These are phyloP conservation scores for Ophion slaviceki DNA, from an alignment of 2,888 invertebrate genomes.

Conservation along the genomic window DNA sequence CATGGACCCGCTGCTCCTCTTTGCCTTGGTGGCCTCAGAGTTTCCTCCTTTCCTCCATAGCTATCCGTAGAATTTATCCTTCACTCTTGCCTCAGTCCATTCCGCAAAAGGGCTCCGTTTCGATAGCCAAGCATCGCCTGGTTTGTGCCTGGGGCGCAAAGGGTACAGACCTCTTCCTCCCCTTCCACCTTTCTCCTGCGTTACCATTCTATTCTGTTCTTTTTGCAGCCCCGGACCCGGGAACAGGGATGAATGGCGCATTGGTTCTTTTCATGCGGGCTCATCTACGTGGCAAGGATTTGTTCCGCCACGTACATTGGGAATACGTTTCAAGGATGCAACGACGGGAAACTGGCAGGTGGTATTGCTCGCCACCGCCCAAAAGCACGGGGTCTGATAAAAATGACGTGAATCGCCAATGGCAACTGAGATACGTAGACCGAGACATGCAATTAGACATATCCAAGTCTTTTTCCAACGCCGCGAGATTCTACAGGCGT, in stretches of 20 bases:
- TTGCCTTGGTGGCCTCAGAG: conserved; percentile 65
- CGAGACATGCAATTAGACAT: too few relatives aligned
- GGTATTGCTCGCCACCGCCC: too few relatives aligned
- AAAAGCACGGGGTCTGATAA: too few relatives aligned
- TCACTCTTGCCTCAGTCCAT: conserved; percentile 53
- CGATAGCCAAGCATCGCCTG: conserved; percentile 54
- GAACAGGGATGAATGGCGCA: conserved; percentile 12
- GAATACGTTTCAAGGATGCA: neutral
- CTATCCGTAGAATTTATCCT: conserved; percentile 28
- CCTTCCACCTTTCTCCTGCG: neutral
- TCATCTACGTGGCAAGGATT: neutral
- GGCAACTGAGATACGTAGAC: too few relatives aligned
- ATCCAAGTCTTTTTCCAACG: neutral
- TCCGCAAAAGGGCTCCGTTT: conserved; percentile 53
- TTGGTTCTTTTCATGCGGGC: conserved; percentile 27
- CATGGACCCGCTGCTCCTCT: conserved; percentile 78
- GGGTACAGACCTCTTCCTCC: conserved; percentile 50
- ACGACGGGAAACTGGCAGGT: too few relatives aligned
- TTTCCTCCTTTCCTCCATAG: conserved; percentile 52
- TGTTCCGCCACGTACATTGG: neutral
- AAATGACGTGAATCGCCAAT: too few relatives aligned
- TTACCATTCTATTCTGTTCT: conserved; percentile 3
- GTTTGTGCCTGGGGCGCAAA: conserved; percentile 29
- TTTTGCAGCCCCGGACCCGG: neutral
- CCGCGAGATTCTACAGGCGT: neutral